A percentile compares a stretch with the other conserved stretches of the same genome.
These are phyloP conservation scores for Spinus pinus DNA, from an alignment of 2,797 vertebrate species.

Conservation along the genomic window DNA sequence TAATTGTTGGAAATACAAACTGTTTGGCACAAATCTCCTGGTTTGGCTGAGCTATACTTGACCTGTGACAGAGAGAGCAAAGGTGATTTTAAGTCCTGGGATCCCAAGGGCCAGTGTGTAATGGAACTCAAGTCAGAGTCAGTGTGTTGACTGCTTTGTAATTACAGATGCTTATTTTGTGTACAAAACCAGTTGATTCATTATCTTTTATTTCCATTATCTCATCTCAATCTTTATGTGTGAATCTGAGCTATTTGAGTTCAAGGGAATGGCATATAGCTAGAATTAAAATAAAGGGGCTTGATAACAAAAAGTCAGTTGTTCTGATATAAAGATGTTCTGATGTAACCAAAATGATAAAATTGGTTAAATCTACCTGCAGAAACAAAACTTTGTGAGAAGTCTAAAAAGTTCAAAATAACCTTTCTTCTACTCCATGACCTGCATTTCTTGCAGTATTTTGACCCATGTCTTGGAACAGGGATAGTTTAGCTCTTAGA, in stretches of 20 bases:
- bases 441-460: not conserved
- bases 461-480: not conserved
- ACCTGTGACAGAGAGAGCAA: slow-evolving; percentile 16
- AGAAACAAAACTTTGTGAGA: not conserved
- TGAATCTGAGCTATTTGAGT: slow-evolving; percentile 7
- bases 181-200: not conserved
- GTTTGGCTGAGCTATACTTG: slow-evolving; percentile 38
- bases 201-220: slow-evolving; percentile 21
- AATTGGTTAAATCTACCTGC: not conserved
- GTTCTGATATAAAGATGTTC: not conserved
- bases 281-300: not conserved
- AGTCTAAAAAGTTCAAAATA: not conserved
- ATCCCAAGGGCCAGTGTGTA: not conserved
- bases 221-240: not conserved
- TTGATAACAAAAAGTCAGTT: not conserved
- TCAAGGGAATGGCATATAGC: not conserved
- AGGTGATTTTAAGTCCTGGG: slow-evolving; percentile 32
- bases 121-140: not conserved
- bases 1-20: slow-evolving; percentile 16
- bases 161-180: not conserved
- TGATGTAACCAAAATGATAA: not conserved
- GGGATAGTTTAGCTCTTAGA: not conserved
- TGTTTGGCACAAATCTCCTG: slow-evolving; percentile 21
- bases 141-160: not conserved
- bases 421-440: not conserved